Evolutionary conservation across 2,888 invertebrate species (phyloP).

Genomic region (Hydroisotoma schaefferi): DNA sequence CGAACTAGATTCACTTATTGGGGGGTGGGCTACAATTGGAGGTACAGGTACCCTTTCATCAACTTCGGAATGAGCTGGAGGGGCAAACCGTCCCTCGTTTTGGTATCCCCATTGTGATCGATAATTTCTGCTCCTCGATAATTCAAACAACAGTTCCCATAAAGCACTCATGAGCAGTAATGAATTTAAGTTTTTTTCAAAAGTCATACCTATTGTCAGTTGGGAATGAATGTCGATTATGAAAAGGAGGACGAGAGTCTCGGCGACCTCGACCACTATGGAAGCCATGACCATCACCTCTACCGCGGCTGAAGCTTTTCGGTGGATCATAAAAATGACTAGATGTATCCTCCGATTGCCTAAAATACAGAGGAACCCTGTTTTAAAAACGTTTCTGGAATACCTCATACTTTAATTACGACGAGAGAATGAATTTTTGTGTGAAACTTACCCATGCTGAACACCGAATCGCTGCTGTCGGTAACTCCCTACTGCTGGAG

Average conservation of each 20-base stretch:
- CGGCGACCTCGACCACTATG: conserved; percentile 45
- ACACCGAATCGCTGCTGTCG: conserved; percentile 47
- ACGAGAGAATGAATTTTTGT: too few relatives aligned
- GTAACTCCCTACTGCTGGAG: conserved; percentile 32
- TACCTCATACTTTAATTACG: too few relatives aligned
- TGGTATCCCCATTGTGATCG: conserved; percentile 45
- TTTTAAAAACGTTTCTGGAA: too few relatives aligned
- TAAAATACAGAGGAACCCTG: conserved; percentile 17
- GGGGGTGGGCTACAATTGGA: conserved; percentile 39
- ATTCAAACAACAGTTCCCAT: too few relatives aligned
- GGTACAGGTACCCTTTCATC: conserved; percentile 46
- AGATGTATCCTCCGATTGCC: conserved; percentile 49
- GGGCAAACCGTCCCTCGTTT: conserved; percentile 45
- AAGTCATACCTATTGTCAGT: conserved; percentile 45
- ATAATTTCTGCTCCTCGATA: conserved; percentile 39
- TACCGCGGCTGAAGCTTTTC: conserved; percentile 49
- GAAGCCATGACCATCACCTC: conserved; percentile 49
- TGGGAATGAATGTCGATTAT: conserved; percentile 47
- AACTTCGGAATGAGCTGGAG: conserved; percentile 44
- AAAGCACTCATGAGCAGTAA: too few relatives aligned
- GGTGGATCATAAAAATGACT: conserved; percentile 50
- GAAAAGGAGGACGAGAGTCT: conserved; percentile 45
- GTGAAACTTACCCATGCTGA: conserved; percentile 47
- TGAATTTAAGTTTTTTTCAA: too few relatives aligned
- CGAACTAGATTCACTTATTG: conserved; percentile 43